Conservation (phyloP, 2,113 vertebrate species). For the Rhinichthys klamathensis region DNA sequence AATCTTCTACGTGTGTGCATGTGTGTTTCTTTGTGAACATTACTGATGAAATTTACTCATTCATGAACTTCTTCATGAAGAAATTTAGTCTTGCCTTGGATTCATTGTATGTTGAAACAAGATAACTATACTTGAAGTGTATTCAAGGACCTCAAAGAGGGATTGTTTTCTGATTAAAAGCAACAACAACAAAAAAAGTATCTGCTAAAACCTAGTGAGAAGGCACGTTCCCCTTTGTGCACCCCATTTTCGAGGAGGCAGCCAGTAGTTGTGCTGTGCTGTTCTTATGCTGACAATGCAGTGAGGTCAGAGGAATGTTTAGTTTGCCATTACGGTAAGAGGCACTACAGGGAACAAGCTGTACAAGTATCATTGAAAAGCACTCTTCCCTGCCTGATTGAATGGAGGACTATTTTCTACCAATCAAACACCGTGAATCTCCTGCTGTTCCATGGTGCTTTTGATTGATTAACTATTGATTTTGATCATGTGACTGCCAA, state of each 20-base stretch:
- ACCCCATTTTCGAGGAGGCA: slow-evolving; percentile 7
- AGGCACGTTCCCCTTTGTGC: slow-evolving; percentile 1
- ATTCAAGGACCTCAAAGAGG: neutral
- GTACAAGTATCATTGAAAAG: slow-evolving; percentile 32
- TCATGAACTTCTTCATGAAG: neutral
- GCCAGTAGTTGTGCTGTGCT: slow-evolving; percentile 14
- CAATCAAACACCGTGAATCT: neutral
- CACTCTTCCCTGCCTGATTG: slow-evolving; percentile 13
- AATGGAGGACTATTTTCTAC: neutral
- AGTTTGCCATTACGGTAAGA: slow-evolving; percentile 35
- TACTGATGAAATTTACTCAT: neutral
- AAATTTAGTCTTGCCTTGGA: neutral
- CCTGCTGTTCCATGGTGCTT: neutral
- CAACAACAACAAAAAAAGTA: neutral
- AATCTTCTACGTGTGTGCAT: slow-evolving; percentile 26
- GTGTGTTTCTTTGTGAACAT: slow-evolving; percentile 4
- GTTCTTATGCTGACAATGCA: slow-evolving; percentile 28
- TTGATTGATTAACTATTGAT: neutral
- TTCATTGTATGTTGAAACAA: neutral
- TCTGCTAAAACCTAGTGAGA: slow-evolving; percentile 2
- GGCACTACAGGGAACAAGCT: neutral
- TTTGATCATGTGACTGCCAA: neutral
- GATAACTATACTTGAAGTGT: neutral
- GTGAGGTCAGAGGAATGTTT: slow-evolving; percentile 30
- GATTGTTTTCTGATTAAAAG: neutral